Evolutionary conservation across 2,113 vertebrate genomes (phyloP).

Genomic region (Xiphophorus maculatus): DNA sequence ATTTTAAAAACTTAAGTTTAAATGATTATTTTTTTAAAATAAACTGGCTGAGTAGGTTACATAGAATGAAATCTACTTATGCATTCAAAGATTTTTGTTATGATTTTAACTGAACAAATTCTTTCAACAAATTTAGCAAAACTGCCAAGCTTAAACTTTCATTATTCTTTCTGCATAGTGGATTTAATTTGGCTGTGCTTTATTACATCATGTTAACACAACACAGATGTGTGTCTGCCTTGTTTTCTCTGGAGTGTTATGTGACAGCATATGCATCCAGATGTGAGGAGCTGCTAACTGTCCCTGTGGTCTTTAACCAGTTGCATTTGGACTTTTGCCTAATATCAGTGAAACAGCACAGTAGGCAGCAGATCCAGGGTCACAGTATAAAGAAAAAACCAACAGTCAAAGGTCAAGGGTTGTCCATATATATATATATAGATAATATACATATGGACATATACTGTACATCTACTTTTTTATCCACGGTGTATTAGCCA

Average conservation of each 20-base stretch:
- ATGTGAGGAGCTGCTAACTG: conserved; percentile 48
- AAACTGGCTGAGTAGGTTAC: background rate
- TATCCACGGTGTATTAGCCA: background rate
- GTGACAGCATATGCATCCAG: conserved; percentile 45
- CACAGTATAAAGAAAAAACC: background rate
- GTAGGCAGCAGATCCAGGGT: conserved; percentile 5
- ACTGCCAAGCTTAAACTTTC: background rate
- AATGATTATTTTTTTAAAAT: background rate
- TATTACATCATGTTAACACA: conserved; percentile 1
- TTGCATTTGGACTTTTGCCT: conserved; percentile 49
- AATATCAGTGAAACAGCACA: conserved; percentile 26
- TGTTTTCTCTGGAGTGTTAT: conserved; percentile 28
- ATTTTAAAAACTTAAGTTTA: background rate
- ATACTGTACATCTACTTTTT: too few relatives aligned
- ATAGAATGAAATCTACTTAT: background rate
- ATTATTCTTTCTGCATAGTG: background rate
- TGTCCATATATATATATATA: too few relatives aligned
- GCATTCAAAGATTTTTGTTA: background rate
- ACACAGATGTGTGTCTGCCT: conserved; percentile 25
- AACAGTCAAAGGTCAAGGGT: too few relatives aligned
- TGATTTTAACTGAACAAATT: background rate
- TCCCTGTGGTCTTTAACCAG: conserved; percentile 47
- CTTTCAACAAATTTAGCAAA: background rate
- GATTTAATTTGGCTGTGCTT: conserved; percentile 23
- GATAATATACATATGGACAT: too few relatives aligned